Evolutionary conservation across 2,888 invertebrate species (phyloP).

Genomic region (Lasioglossum leucozonium): DNA sequence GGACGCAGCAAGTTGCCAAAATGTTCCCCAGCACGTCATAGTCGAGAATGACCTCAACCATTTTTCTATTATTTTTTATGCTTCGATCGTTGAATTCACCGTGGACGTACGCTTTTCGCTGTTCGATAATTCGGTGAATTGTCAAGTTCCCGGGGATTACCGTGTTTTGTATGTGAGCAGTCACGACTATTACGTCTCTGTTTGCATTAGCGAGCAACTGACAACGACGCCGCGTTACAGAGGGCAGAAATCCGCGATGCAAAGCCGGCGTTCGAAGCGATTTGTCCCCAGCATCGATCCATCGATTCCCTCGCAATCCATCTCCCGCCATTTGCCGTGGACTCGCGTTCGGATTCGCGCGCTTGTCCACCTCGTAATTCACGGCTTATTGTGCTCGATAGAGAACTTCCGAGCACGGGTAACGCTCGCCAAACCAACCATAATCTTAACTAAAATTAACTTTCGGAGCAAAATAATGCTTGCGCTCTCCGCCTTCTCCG

Average conservation of each 20-base stretch:
- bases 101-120: too few relatives aligned
- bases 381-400: slow-evolving; percentile 36
- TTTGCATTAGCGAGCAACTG: too few relatives aligned
- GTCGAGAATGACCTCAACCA: neutral
- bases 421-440: slow-evolving; percentile 24
- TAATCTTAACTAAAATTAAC: slow-evolving; percentile 48
- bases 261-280: neutral
- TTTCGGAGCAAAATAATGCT: slow-evolving; percentile 3
- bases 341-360: neutral
- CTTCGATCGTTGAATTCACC: too few relatives aligned
- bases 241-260: neutral
- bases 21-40: too few relatives aligned
- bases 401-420: neutral
- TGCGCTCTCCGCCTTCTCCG: too few relatives aligned
- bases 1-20: neutral
- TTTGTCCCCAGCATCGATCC: neutral
- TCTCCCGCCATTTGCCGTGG: neutral
- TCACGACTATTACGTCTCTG: too few relatives aligned
- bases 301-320: neutral
- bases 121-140: too few relatives aligned
- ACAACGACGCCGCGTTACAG: neutral
- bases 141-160: too few relatives aligned
- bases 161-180: too few relatives aligned
- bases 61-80: too few relatives aligned
- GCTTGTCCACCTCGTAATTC: slow-evolving; percentile 32